Base-by-base conservation (phyloP, 1,140 invertebrate genomes). In the Holcopasites calliopsidis region DNA sequence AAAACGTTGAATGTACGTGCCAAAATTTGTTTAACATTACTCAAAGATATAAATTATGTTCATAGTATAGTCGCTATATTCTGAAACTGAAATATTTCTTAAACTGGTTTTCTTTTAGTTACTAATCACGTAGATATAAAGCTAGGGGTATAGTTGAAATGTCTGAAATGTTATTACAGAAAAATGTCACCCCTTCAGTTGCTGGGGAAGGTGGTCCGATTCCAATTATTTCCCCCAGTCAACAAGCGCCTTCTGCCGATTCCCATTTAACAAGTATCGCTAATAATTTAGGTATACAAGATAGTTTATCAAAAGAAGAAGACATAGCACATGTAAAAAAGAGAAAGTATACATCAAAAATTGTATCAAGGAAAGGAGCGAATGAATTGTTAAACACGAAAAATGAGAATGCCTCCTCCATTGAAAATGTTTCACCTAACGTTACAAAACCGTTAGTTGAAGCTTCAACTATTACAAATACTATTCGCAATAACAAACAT, bases 281-380 rank as follows among this genome's bases (percentile, higher is more conserved):
- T 28, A 16, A 47, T 2, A 44, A 47, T 42, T 23, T 18, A 13
- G 31, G 18, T 44, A 2, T 26, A 33, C 76, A 40, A 54, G 47
- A 55, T 16, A 81, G 65, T 54, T 35, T 70, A 8, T 50, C 65
- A 10, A 76, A 72, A 13, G 71, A 76, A 31, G 57, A 81, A 23
- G 38, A 75, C 21, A 38, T 10, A 47, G 5, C 49, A 13, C 76
- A 57, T 13, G 70, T 65, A 26, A 61, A 66, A 4, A 23, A 35
- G 6, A 82, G 57, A n/a, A 87, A 86, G 21, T 74, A 54, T 28
- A 76, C 47, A 35, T 70, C 69, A 6, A 85, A 77, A 54, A 82
- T 83, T 52, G 74, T 73, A 28, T 11, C 83, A 10, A 75, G 76
- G n/a, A 86, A 85, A 70, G 83, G 71, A 57, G 83, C 73, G 52